Conservation (phyloP, 2,113 vertebrate species). For the Pardalotus punctatus region DNA sequence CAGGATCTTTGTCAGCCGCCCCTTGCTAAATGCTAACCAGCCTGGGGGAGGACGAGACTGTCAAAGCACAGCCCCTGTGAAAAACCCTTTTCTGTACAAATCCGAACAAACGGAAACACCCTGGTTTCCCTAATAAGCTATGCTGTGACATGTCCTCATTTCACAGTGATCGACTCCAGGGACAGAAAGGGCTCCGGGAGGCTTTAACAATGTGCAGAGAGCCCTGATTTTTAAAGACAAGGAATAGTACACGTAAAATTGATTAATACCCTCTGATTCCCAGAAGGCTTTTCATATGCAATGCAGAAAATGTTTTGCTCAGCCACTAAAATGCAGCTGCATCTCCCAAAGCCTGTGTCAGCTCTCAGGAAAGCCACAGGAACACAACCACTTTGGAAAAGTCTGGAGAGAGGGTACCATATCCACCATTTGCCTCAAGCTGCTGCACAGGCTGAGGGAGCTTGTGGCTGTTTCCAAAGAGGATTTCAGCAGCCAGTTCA, state of each 20-base stretch:
- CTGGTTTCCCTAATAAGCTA: constrained; percentile 31
- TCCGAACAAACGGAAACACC: constrained; percentile 16
- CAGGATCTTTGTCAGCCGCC: constrained; percentile 59
- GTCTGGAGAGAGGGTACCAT: not conserved
- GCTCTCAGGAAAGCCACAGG: not conserved
- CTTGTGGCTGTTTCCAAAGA: not conserved
- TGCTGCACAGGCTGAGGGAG: not conserved
- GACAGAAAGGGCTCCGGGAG: not conserved
- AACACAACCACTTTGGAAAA: not conserved
- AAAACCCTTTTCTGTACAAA: constrained; percentile 50
- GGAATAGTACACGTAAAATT: constrained; percentile 39
- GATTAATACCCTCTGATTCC: constrained; percentile 53
- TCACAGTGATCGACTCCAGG: constrained; percentile 12
- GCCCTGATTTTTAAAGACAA: constrained; percentile 33
- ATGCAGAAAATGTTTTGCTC: constrained; percentile 2
- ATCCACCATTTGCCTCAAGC: not conserved
- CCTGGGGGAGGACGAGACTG: not conserved
- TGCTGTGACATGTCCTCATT: constrained; percentile 41
- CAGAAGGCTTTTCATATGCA: constrained; percentile 42
- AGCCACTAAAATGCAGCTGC: constrained; percentile 38
- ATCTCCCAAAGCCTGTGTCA: not conserved
- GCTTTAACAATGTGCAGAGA: constrained; percentile 2
- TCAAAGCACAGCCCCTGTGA: constrained; percentile 9
- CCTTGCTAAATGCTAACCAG: constrained; percentile 42
- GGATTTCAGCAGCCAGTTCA: not conserved